These are phyloP conservation scores for Syndactyla subalaris DNA, from an alignment of 2,797 vertebrate species.

Conservation along the genomic window DNA sequence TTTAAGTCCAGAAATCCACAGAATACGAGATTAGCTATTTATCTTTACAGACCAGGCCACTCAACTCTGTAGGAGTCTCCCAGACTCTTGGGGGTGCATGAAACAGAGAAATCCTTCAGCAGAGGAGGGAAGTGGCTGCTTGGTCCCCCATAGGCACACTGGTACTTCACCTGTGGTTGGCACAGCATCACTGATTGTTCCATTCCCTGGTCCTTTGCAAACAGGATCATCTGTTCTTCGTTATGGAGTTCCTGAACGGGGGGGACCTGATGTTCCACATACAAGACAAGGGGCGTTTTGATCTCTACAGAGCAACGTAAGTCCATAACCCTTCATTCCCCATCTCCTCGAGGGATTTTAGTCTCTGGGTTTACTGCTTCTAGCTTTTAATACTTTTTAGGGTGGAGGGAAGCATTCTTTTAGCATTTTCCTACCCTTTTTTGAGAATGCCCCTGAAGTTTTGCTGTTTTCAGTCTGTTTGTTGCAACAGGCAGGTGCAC, in stretches of 20 bases:
- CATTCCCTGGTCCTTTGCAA: not conserved
- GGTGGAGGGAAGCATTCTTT: not conserved
- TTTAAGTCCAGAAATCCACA: not conserved
- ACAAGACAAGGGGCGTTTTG: slow-evolving; percentile 96
- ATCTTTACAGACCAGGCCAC: not conserved
- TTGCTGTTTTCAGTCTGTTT: not conserved
- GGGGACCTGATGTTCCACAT: slow-evolving; percentile 99
- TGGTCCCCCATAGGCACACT: not conserved
- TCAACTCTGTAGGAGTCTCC: not conserved
- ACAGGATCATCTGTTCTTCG: slow-evolving; percentile 97
- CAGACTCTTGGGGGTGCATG: no score
- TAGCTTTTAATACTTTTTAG: not conserved
- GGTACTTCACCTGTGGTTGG: not conserved
- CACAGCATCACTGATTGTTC: not conserved
- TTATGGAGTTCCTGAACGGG: slow-evolving; percentile 98
- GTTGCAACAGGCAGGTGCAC: not conserved
- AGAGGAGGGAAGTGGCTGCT: not conserved
- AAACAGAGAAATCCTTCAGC: not conserved
- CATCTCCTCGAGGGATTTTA: fast-evolving
- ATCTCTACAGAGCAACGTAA: slow-evolving; percentile 91
- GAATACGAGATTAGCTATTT: not conserved
- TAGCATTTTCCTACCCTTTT: not conserved
- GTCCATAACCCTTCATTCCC: slow-evolving; percentile 31
- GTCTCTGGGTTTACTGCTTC: not conserved
- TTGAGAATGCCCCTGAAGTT: not conserved